These are phyloP conservation scores for Pygoscelis antarcticus DNA, from an alignment of 2,113 vertebrate genomes.

Conservation along the genomic window DNA sequence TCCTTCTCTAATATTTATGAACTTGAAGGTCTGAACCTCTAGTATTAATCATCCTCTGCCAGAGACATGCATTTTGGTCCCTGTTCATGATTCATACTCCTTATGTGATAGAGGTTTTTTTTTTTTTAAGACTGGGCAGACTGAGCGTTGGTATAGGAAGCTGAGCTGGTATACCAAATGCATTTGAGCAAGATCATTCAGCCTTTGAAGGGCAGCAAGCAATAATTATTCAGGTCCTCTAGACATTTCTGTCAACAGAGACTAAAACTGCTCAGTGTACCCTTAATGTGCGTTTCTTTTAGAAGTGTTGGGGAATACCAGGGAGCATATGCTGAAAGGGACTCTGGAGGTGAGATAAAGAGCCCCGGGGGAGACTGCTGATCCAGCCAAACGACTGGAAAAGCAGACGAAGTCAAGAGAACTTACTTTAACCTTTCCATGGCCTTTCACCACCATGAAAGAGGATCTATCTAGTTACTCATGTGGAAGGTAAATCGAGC, in stretches of 20 bases:
- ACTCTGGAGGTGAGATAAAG: neutral
- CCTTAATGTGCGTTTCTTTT: rapidly evolving
- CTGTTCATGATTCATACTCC: neutral
- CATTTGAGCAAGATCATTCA: neutral
- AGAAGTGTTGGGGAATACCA: neutral
- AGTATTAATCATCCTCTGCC: neutral
- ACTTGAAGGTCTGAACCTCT: neutral
- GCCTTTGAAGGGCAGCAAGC: neutral
- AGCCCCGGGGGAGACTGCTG: neutral
- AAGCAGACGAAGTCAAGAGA: neutral
- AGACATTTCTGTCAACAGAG: neutral
- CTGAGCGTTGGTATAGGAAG: neutral
- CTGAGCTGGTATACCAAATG: neutral
- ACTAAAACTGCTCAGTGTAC: neutral
- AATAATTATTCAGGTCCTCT: neutral
- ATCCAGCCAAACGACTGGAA: neutral
- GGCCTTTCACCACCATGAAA: neutral
- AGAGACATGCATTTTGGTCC: neutral
- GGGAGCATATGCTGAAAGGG: neutral
- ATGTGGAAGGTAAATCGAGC: neutral
- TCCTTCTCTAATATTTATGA: neutral
- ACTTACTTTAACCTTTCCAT: neutral
- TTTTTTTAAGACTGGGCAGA: neutral
- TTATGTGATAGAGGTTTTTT: neutral
- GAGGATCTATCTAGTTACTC: neutral